Evolutionary conservation across 2,888 invertebrate genomes (phyloP).

Genomic region (Thereva nobilitata): DNA sequence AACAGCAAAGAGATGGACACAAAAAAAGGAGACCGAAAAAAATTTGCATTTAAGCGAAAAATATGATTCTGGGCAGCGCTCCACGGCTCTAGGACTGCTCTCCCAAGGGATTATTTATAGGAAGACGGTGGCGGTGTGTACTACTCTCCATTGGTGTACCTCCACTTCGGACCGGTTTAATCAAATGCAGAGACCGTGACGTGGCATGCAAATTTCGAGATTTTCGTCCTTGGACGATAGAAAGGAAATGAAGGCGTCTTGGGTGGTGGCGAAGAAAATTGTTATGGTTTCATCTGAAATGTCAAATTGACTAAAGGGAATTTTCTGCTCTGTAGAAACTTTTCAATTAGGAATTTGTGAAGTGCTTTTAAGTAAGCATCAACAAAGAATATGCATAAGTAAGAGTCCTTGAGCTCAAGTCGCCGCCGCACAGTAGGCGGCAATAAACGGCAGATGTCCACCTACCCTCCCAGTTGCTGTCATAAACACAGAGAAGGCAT

Average conservation of each 20-base stretch:
- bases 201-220: conserved; percentile 32
- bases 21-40: conserved; percentile 17
- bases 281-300: conserved; percentile 33
- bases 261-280: conserved; percentile 31
- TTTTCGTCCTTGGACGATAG: conserved; percentile 3
- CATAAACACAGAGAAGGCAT: too few relatives aligned
- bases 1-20: conserved; percentile 7
- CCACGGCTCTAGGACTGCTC: not conserved
- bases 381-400: conserved; percentile 16
- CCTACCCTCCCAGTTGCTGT: too few relatives aligned
- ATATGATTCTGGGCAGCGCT: conserved; percentile 29
- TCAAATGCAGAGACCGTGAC: conserved; percentile 35
- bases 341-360: conserved; percentile 32
- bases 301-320: conserved; percentile 25
- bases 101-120: conserved; percentile 27
- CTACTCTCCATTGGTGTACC: not conserved
- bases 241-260: conserved; percentile 17
- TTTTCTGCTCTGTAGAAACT: conserved; percentile 22
- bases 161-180: conserved; percentile 23
- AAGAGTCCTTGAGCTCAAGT: not conserved
- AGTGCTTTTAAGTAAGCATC: conserved; percentile 16
- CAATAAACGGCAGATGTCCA: too few relatives aligned
- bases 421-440: not conserved
- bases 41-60: conserved; percentile 34
- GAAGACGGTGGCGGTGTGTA: conserved; percentile 12